Conservation (phyloP, 2,113 vertebrate species). For the Amazona vittata region DNA sequence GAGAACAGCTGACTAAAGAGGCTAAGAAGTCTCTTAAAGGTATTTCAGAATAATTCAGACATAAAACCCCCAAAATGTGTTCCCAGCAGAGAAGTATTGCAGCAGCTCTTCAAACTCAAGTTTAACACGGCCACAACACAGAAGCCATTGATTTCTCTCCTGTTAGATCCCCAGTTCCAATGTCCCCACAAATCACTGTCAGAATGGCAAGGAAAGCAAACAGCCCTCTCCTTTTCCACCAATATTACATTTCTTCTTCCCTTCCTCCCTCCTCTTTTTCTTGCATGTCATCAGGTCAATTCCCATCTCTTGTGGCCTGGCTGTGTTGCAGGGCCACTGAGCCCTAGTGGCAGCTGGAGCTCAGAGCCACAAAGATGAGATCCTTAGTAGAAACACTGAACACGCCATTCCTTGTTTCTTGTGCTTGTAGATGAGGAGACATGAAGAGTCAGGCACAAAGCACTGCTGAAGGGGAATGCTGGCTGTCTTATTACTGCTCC, state of each 20-base stretch:
- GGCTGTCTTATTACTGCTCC: neutral
- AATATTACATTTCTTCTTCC: too few relatives aligned
- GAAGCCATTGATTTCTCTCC: neutral
- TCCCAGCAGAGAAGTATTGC: neutral
- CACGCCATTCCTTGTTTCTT: rapidly evolving
- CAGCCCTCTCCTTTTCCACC: neutral
- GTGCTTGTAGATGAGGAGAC: neutral
- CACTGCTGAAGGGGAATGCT: neutral
- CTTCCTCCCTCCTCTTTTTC: neutral
- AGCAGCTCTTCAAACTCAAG: neutral
- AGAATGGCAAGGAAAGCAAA: neutral
- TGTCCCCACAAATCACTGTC: neutral
- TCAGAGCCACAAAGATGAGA: neutral
- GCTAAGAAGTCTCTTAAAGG: neutral
- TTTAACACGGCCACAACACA: neutral
- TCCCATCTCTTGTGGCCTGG: neutral
- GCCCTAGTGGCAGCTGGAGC: neutral
- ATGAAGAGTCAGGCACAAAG: rapidly evolving
- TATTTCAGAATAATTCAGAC: neutral
- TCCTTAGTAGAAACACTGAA: neutral
- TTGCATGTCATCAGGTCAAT: neutral
- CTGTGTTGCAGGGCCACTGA: neutral
- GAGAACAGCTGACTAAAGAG: neutral
- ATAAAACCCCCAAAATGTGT: neutral
- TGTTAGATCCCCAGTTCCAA: neutral